Evolutionary conservation across 2,113 vertebrate genomes (phyloP).

Genomic region (Macquaria ambigua): DNA sequence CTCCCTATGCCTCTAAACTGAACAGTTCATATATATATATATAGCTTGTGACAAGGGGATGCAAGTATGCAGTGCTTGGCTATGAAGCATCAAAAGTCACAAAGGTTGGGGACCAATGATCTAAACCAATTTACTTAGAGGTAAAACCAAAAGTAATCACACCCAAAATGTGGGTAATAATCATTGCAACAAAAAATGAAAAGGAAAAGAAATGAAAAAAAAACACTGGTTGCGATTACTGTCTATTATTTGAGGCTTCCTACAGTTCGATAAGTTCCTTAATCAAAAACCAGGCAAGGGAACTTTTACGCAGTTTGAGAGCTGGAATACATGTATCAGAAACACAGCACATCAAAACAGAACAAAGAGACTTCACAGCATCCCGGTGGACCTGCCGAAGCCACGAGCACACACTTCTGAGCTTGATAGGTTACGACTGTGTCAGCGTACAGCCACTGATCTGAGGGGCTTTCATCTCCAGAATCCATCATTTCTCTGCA

Average conservation of each 20-base stretch:
- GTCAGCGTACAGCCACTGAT: conserved; percentile 70
- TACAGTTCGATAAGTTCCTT: conserved; percentile 42
- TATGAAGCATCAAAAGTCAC: not conserved
- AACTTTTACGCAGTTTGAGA: conserved; percentile 55
- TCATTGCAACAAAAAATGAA: no score
- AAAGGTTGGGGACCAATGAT: not conserved
- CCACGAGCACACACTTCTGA: conserved; percentile 61
- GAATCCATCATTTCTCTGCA: conserved; percentile 63
- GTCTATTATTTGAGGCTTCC: conserved; percentile 32
- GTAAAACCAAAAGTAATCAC: not conserved
- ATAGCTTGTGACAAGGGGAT: not conserved
- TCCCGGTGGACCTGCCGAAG: conserved; percentile 71
- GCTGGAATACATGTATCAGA: conserved; percentile 50
- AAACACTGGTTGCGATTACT: not conserved
- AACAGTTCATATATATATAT: not conserved
- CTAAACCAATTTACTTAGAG: not conserved
- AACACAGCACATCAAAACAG: conserved; percentile 65
- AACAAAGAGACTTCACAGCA: conserved; percentile 72
- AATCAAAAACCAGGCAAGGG: conserved; percentile 56
- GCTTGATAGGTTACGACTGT: conserved; percentile 74
- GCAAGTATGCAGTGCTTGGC: not conserved
- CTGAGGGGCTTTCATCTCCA: conserved; percentile 77
- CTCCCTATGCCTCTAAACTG: not conserved
- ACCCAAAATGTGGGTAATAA: not conserved
- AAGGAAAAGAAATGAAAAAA: no score